A percentile compares a stretch with the other conserved stretches of the same genome.
Conservation (phyloP, 2,113 vertebrate species). For the Alethe diademata region DNA sequence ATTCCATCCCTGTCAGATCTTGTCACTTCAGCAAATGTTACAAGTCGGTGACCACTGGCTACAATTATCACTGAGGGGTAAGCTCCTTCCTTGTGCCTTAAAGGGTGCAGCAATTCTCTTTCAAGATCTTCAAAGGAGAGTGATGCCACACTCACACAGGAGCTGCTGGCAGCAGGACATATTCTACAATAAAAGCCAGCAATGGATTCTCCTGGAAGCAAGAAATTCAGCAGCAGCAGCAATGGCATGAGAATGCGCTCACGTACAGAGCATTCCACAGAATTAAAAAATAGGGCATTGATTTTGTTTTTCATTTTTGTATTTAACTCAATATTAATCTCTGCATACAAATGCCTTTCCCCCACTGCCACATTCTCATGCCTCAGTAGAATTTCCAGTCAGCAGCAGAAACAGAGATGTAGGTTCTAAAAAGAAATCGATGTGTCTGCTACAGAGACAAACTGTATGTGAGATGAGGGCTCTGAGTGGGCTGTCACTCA, state of each 20-base stretch:
- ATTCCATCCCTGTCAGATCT: background rate
- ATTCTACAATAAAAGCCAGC: background rate
- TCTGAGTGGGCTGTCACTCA: background rate
- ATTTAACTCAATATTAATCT: conserved; percentile 36
- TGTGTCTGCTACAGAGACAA: background rate
- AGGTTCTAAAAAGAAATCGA: background rate
- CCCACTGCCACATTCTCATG: background rate
- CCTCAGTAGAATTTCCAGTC: conserved; percentile 33
- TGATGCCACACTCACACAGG: background rate
- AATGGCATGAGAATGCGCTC: background rate
- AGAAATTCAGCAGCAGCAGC: background rate
- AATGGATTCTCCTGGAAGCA: conserved; percentile 15
- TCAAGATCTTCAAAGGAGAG: background rate
- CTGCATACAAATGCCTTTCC: background rate
- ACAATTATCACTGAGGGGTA: background rate
- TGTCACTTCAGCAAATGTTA: background rate
- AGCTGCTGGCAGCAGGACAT: background rate
- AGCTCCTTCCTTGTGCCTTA: background rate
- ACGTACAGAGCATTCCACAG: background rate
- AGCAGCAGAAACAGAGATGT: conserved; percentile 3
- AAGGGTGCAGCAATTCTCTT: background rate
- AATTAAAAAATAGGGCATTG: conserved; percentile 39
- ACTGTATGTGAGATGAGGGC: background rate
- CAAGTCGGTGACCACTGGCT: conserved; percentile 18
- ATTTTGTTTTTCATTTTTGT: conserved; percentile 30